These are phyloP conservation scores for Sphaerophoria taeniata DNA, from an alignment of 2,888 invertebrate genomes.

Conservation along the genomic window DNA sequence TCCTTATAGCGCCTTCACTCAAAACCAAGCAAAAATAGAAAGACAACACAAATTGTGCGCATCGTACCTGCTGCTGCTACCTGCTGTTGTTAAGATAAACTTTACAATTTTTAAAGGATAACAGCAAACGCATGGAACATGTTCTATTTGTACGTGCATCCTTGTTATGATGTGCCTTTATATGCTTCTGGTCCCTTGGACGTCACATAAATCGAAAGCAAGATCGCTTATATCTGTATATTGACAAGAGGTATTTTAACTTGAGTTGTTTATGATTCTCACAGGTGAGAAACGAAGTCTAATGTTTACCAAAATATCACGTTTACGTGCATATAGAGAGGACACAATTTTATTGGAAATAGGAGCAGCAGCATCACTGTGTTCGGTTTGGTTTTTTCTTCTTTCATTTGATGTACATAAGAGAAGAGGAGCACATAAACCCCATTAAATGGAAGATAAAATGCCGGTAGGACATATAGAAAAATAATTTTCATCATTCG, in stretches of 20 bases:
- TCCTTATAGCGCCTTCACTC: not conserved
- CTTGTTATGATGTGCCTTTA: not conserved
- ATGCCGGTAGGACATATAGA: not conserved
- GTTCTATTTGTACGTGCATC: constrained; percentile 5
- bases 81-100: not conserved
- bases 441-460: constrained; percentile 10
- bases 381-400: too few relatives aligned
- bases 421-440: not conserved
- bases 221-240: not conserved
- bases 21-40: not conserved
- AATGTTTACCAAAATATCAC: not conserved
- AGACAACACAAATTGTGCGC: not conserved
- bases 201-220: constrained; percentile 7
- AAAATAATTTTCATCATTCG: not conserved
- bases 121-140: constrained; percentile 1
- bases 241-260: constrained; percentile 4
- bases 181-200: not conserved
- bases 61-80: not conserved
- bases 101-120: not conserved
- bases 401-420: not conserved
- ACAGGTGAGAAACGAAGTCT: constrained; percentile 25
- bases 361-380: not conserved
- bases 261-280: constrained; percentile 25
- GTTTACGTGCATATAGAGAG: not conserved
- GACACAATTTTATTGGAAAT: not conserved